Conservation (phyloP, 2,113 vertebrate genomes). For the Zeus faber region DNA sequence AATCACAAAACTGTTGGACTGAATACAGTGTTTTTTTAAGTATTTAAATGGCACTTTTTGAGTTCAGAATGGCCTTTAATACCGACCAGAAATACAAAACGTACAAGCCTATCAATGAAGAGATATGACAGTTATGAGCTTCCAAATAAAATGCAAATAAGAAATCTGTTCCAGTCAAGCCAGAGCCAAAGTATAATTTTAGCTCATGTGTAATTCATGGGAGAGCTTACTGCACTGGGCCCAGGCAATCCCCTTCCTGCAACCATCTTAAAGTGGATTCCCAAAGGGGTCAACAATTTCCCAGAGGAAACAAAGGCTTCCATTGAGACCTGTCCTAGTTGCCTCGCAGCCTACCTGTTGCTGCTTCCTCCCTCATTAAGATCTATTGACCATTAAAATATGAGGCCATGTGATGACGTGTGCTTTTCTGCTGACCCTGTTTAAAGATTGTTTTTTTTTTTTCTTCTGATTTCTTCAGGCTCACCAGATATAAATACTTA, state of each 20-base stretch:
- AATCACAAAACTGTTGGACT: too few relatives aligned
- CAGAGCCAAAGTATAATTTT: conserved; percentile 48
- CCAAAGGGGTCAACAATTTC: conserved; percentile 40
- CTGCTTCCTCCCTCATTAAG: conserved; percentile 2
- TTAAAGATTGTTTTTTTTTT: background rate
- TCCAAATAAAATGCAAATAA: conserved; percentile 65
- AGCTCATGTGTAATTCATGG: conserved; percentile 72
- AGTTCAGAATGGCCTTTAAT: too few relatives aligned
- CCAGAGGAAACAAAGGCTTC: conserved; percentile 27
- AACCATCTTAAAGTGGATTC: conserved; percentile 35
- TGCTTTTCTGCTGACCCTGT: conserved; percentile 8
- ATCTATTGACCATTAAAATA: conserved; percentile 10
- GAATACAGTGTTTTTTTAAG: too few relatives aligned
- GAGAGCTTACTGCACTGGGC: conserved; percentile 32
- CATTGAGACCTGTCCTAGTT: background rate
- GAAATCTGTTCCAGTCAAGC: conserved; percentile 59
- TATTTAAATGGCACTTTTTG: too few relatives aligned
- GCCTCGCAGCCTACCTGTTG: background rate
- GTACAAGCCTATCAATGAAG: conserved; percentile 32
- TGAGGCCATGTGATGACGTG: conserved; percentile 6
- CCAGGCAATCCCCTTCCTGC: conserved; percentile 38
- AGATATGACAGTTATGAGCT: conserved; percentile 25
- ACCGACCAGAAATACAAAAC: too few relatives aligned
- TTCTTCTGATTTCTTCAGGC: background rate
- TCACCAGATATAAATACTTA: conserved; percentile 2